Conservation (phyloP, 1,140 invertebrate species). For the Bathynomus jamesi region DNA sequence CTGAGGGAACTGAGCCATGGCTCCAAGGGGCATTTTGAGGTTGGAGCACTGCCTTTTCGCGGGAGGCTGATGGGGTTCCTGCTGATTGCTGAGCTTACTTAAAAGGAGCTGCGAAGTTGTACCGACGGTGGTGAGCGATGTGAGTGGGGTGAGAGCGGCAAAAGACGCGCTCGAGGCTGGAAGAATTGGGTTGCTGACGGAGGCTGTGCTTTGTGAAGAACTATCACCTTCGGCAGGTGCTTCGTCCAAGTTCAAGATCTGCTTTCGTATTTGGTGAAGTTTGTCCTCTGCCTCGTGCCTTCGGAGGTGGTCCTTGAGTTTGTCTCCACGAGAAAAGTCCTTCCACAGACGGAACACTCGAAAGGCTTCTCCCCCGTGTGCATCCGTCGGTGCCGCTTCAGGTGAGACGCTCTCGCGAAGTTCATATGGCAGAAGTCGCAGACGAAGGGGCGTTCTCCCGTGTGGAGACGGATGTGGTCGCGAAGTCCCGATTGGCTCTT, state of each 20-base stretch:
- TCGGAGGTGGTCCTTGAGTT: conserved; percentile 33
- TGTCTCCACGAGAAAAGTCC: conserved; percentile 34
- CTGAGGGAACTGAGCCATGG: conserved; percentile 16
- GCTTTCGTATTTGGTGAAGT: conserved; percentile 32
- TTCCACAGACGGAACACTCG: conserved; percentile 32
- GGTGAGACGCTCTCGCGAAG: conserved; percentile 36
- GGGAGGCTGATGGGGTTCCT: conserved; percentile 14
- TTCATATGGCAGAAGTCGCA: conserved; percentile 37
- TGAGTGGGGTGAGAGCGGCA: background rate
- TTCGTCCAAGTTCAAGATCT: conserved; percentile 28
- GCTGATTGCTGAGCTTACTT: conserved; percentile 17
- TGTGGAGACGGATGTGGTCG: conserved; percentile 36
- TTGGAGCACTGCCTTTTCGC: conserved; percentile 12
- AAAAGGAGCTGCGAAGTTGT: background rate
- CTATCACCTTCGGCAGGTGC: background rate
- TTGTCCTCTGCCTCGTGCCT: conserved; percentile 35
- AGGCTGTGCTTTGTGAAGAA: background rate
- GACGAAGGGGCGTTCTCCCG: conserved; percentile 34
- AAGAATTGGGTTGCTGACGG: background rate
- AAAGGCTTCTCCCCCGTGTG: conserved; percentile 35
- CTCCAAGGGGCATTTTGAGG: conserved; percentile 9
- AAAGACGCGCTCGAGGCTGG: background rate
- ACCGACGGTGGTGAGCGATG: background rate
- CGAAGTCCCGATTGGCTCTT: conserved; percentile 37
- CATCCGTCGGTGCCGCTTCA: conserved; percentile 36